Percentiles rank a stretch among this genome's conserved stretches.
Evolutionary conservation across 1,140 invertebrate genomes (phyloP).

Genomic region (Lordiphosa mommai): DNA sequence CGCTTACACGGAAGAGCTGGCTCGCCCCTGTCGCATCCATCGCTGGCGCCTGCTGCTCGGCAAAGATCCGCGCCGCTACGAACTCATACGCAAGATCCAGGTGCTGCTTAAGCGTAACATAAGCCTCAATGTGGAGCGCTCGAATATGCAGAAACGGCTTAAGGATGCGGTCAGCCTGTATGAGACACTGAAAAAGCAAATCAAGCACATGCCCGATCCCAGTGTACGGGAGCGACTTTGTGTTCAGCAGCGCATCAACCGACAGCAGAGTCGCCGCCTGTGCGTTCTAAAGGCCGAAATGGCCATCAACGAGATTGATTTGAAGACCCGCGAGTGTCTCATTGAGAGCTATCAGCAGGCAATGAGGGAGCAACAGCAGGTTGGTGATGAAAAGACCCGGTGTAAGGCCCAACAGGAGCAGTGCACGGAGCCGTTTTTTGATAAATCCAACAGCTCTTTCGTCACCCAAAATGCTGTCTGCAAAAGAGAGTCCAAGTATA

Average conservation of each 20-base stretch:
- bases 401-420: not conserved
- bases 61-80: slow-evolving; percentile 85
- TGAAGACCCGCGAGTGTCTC: slow-evolving; percentile 50
- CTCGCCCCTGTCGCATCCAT: slow-evolving; percentile 90
- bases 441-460: not conserved
- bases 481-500: not conserved
- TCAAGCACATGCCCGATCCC: slow-evolving; percentile 19
- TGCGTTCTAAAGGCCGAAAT: slow-evolving; percentile 54
- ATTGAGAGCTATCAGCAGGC: slow-evolving; percentile 42
- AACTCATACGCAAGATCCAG: slow-evolving; percentile 85
- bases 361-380: slow-evolving; percentile 17
- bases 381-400: not conserved
- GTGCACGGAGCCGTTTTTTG: slow-evolving; percentile 2
- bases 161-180: slow-evolving; percentile 3
- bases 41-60: slow-evolving; percentile 87
- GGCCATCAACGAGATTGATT: slow-evolving; percentile 61
- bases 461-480: not conserved
- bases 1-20: slow-evolving; percentile 87
- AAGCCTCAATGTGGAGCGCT: slow-evolving; percentile 14
- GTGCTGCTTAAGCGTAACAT: slow-evolving; percentile 82
- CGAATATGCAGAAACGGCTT: slow-evolving; percentile 17
- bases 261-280: slow-evolving; percentile 29
- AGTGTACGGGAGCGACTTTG: slow-evolving; percentile 10
- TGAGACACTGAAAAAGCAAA: slow-evolving; percentile 26
- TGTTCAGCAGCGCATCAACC: slow-evolving; percentile 48